These are phyloP conservation scores for Rambutsinella grinnellia DNA, from an alignment of 2,888 invertebrate genomes.

Conservation along the genomic window DNA sequence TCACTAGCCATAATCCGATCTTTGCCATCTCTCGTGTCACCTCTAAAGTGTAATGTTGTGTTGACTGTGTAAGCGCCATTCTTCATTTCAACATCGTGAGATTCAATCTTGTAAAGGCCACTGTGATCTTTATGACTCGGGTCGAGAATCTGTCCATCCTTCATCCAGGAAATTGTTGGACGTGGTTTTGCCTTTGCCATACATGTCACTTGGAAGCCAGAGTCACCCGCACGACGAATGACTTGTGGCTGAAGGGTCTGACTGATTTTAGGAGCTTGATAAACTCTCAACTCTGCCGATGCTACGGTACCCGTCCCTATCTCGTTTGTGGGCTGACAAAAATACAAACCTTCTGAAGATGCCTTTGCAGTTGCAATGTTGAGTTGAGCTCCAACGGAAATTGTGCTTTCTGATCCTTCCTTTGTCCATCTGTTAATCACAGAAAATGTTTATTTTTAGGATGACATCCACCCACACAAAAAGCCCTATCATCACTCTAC, in stretches of 20 bases:
- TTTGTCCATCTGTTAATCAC: constrained; percentile 80
- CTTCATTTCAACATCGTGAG: constrained; percentile 81
- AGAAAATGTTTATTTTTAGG: not conserved
- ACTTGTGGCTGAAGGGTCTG: constrained; percentile 86
- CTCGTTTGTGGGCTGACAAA: constrained; percentile 91
- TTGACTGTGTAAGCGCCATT: constrained; percentile 87
- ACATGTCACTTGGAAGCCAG: constrained; percentile 84
- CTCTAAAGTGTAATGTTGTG: constrained; percentile 84
- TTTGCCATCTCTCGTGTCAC: constrained; percentile 75
- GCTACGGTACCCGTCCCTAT: constrained; percentile 88
- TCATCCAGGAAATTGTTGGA: constrained; percentile 87
- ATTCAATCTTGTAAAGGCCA: constrained; percentile 84
- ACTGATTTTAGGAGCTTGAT: constrained; percentile 89
- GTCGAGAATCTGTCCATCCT: constrained; percentile 85
- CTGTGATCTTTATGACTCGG: constrained; percentile 74
- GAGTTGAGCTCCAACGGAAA: constrained; percentile 85
- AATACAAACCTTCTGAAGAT: constrained; percentile 89
- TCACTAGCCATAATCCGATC: constrained; percentile 75
- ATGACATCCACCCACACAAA: not conserved
- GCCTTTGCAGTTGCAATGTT: constrained; percentile 88
- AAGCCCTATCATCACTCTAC: not conserved
- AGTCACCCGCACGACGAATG: constrained; percentile 81
- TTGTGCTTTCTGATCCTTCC: constrained; percentile 77
- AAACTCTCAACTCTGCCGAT: constrained; percentile 86
- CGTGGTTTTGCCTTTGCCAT: constrained; percentile 90